Evolutionary conservation across 1,140 invertebrate genomes (phyloP).

Genomic region (Drosophila willistoni): DNA sequence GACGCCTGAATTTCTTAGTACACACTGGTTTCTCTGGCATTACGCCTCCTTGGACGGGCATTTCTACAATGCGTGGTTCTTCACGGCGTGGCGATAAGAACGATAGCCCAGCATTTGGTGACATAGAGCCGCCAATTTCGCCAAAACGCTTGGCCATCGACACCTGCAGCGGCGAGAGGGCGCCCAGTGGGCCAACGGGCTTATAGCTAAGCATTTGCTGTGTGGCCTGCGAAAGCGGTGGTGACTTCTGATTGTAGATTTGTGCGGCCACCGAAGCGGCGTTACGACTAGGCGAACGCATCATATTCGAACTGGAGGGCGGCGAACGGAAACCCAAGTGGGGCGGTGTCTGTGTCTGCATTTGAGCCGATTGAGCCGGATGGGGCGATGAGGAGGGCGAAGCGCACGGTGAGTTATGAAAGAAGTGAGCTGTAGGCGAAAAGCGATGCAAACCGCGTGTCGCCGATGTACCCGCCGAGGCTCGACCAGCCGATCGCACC

Average conservation of each 20-base stretch:
- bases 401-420: constrained; percentile 78
- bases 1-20: constrained; percentile 76
- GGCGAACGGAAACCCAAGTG: constrained; percentile 83
- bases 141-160: constrained; percentile 74
- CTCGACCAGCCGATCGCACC: constrained; percentile 67
- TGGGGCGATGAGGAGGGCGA: constrained; percentile 79
- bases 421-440: constrained; percentile 67
- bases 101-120: constrained; percentile 66
- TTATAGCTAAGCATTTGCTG: constrained; percentile 81
- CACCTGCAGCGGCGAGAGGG: constrained; percentile 73
- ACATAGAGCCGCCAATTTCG: constrained; percentile 76
- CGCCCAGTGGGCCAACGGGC: constrained; percentile 69
- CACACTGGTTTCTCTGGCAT: constrained; percentile 75
- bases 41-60: constrained; percentile 69
- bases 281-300: constrained; percentile 75
- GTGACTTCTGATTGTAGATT: constrained; percentile 75
- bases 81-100: constrained; percentile 76
- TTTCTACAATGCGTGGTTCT: constrained; percentile 73
- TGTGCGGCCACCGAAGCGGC: constrained; percentile 47
- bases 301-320: constrained; percentile 75
- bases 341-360: constrained; percentile 46
- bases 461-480: constrained; percentile 40
- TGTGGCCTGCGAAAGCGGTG: constrained; percentile 74
- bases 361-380: constrained; percentile 61
- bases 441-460: constrained; percentile 62